phyloP scores from a whole-genome alignment of 2,797 vertebrate species.

The Chromis chromis region DNA sequence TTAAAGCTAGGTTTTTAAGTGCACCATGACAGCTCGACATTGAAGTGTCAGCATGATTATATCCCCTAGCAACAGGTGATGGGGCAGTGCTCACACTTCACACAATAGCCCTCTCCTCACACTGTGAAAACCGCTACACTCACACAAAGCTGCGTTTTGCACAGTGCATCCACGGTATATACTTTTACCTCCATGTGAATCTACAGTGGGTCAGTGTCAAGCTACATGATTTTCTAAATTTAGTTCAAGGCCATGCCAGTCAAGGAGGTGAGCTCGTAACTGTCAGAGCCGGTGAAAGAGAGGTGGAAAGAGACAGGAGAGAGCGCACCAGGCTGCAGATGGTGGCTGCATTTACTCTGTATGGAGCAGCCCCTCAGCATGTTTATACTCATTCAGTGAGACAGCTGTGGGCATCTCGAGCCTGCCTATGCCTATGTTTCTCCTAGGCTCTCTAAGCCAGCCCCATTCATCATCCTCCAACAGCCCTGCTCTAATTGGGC shows the following conservation, averaged over 20 bases:
- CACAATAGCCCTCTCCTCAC: constrained; percentile 12
- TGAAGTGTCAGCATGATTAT: constrained; percentile 46
- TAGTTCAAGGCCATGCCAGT: constrained; percentile 78
- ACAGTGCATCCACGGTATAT: constrained; percentile 21
- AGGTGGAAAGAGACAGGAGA: constrained; percentile 69
- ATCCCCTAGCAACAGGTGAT: constrained; percentile 63
- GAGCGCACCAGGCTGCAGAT: constrained; percentile 63
- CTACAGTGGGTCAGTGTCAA: constrained; percentile 58
- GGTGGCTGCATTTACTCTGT: constrained; percentile 75
- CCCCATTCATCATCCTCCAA: constrained; percentile 86
- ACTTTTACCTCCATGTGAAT: constrained; percentile 58
- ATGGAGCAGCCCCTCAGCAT: constrained; percentile 80
- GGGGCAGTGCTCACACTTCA: constrained; percentile 22
- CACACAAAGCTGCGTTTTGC: constrained; percentile 47
- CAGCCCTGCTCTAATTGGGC: constrained; percentile 86
- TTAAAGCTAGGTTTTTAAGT: constrained; percentile 18
- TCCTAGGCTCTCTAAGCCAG: constrained; percentile 77
- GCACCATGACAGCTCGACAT: constrained; percentile 29
- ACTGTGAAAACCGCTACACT: constrained; percentile 29
- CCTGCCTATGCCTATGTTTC: constrained; percentile 76
- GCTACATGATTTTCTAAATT: constrained; percentile 74
- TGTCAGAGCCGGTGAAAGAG: constrained; percentile 75
- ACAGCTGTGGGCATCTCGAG: constrained; percentile 84
- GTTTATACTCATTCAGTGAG: constrained; percentile 84
- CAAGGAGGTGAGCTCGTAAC: constrained; percentile 75